Evolutionary conservation across 2,888 invertebrate species (phyloP).

Genomic region (Drosophila neonasuta): DNA sequence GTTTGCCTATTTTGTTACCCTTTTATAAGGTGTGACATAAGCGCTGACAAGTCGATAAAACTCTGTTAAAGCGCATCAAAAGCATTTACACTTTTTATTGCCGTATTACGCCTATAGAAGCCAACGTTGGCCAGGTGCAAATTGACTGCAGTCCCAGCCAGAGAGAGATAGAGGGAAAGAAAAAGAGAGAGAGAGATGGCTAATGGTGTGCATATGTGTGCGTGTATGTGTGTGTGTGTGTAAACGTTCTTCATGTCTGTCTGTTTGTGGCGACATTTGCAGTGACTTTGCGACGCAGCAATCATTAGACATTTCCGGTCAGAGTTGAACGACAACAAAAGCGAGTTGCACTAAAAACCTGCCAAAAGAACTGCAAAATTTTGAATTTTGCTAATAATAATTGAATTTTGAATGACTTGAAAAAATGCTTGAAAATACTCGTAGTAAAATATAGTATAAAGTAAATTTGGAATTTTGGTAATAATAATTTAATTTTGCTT

Average conservation of each 20-base stretch:
- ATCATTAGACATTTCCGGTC: constrained; percentile 66
- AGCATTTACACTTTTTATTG: neutral
- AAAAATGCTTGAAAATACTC: too few relatives aligned
- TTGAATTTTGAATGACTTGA: neutral
- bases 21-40: neutral
- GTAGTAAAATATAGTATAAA: neutral
- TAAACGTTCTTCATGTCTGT: neutral
- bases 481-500: neutral
- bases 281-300: constrained; percentile 32
- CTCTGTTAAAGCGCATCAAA: neutral
- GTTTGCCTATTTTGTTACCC: too few relatives aligned
- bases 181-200: neutral
- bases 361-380: neutral
- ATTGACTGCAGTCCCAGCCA: constrained; percentile 37
- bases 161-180: neutral
- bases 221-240: constrained; percentile 1
- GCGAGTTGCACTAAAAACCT: neutral
- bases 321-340: constrained; percentile 17
- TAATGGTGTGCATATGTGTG: neutral
- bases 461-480: neutral
- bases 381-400: neutral
- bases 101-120: neutral
- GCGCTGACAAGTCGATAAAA: neutral
- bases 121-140: constrained; percentile 29
- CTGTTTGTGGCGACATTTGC: constrained; percentile 37